Percentiles rank a stretch among this genome's conserved stretches.
Evolutionary conservation across 2,888 invertebrate species (phyloP).

Genomic region (Tenthredo scrophulariae): DNA sequence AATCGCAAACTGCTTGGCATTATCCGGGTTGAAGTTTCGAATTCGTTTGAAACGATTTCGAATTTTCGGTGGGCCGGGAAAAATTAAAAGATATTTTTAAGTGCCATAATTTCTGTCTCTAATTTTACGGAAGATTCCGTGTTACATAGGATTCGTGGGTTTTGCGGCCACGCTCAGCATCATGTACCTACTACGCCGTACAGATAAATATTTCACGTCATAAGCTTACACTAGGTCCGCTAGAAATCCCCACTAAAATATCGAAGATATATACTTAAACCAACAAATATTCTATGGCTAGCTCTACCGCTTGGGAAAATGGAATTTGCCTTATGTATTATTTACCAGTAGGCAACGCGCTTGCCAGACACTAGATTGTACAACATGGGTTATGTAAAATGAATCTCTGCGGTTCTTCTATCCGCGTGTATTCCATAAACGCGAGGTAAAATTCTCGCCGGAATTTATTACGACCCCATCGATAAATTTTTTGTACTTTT

Average conservation of each 20-base stretch:
- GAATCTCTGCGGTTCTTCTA: background rate
- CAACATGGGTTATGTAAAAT: background rate
- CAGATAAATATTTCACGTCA: background rate
- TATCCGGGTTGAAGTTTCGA: background rate
- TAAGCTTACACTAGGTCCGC: background rate
- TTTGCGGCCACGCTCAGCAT: background rate
- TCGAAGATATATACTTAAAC: background rate
- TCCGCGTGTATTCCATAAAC: background rate
- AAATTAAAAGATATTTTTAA: too few species aligned
- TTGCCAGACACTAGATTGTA: background rate
- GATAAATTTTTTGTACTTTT: too few species aligned
- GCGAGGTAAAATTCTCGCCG: background rate
- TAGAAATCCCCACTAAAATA: background rate
- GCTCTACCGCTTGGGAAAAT: background rate
- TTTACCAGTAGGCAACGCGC: background rate
- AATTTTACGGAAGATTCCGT: background rate
- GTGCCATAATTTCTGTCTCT: background rate
- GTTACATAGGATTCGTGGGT: background rate
- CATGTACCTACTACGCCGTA: background rate
- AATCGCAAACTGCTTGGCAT: background rate
- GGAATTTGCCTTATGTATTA: constrained; percentile 14
- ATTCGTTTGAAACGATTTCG: too few species aligned
- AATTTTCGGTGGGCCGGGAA: too few species aligned
- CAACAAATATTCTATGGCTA: background rate
- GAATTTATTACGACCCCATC: background rate